Percentiles rank a stretch among this genome's conserved stretches.
Conservation (phyloP, 2,113 vertebrate species). For the Osmerus eperlanus region DNA sequence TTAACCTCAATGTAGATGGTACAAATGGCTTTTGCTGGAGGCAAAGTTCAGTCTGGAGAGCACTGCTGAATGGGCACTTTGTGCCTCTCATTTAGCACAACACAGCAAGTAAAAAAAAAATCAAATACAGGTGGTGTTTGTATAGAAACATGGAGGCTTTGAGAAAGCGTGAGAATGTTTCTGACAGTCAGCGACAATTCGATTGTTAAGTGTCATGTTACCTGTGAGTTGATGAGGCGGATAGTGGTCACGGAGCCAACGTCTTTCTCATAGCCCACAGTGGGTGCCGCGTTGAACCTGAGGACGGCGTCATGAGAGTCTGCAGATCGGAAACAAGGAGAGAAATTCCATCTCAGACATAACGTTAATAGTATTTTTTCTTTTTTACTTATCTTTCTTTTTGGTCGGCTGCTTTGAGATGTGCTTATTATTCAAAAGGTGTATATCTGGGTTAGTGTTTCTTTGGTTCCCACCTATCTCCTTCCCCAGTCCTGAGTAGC, state of each 20-base stretch:
- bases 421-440: background rate
- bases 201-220: slow-evolving; percentile 18
- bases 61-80: too few relatives aligned
- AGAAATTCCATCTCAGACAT: background rate
- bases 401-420: too few relatives aligned
- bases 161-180: too few relatives aligned
- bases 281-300: slow-evolving; percentile 75
- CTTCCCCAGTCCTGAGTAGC: slow-evolving; percentile 62
- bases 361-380: background rate
- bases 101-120: too few relatives aligned
- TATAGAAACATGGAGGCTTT: too few relatives aligned
- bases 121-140: too few relatives aligned
- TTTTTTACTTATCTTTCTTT: background rate
- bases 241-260: slow-evolving; percentile 76
- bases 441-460: background rate
- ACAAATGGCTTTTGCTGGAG: too few relatives aligned
- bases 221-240: slow-evolving; percentile 78
- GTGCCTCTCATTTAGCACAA: too few relatives aligned
- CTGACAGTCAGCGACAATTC: too few relatives aligned
- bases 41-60: too few relatives aligned
- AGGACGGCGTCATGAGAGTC: slow-evolving; percentile 75
- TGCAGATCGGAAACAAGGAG: slow-evolving; percentile 27
- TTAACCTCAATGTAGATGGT: too few relatives aligned
- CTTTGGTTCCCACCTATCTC: slow-evolving; percentile 59
- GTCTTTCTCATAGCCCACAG: slow-evolving; percentile 70